These are phyloP conservation scores for Amblyopsis hoosieri DNA, from an alignment of 2,797 vertebrate species.

Conservation along the genomic window DNA sequence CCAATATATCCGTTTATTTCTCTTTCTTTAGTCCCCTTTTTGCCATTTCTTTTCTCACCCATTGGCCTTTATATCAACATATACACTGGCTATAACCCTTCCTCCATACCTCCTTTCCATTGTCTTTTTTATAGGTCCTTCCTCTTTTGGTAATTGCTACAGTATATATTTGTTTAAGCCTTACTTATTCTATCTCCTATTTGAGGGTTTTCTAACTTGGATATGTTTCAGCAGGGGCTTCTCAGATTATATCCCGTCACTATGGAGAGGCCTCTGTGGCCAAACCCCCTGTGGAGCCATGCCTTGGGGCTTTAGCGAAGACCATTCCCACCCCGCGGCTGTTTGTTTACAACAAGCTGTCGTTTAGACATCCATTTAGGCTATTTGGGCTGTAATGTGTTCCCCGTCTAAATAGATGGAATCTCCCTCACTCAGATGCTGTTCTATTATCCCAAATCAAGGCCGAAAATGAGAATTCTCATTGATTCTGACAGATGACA, in stretches of 20 bases:
- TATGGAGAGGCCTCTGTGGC: conserved; percentile 70
- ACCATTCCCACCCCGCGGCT: conserved; percentile 75
- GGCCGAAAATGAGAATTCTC: conserved; percentile 36
- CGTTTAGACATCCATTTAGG: conserved; percentile 73
- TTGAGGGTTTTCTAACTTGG: conserved; percentile 67
- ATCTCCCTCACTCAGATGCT: conserved; percentile 55
- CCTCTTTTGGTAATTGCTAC: no score
- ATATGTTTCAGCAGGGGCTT: conserved; percentile 74
- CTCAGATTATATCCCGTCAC: conserved; percentile 74
- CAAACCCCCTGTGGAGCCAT: conserved; percentile 71
- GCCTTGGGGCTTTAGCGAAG: conserved; percentile 56
- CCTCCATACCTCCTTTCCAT: no score
- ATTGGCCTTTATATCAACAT: conserved; percentile 54
- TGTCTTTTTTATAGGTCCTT: no score
- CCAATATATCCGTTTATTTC: conserved; percentile 70
- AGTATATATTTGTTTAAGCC: no score
- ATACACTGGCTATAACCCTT: conserved; percentile 23
- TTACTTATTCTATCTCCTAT: conserved; percentile 19
- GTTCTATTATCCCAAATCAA: conserved; percentile 59
- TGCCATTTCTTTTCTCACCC: conserved; percentile 56
- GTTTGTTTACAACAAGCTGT: conserved; percentile 75
- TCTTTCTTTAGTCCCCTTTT: conserved; percentile 52
- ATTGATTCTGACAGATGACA: conserved; percentile 38
- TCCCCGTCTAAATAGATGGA: conserved; percentile 69
- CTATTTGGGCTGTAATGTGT: conserved; percentile 71